Base-by-base conservation (phyloP, 1,140 invertebrate species). In the Pseudomyrmex dendroicus region DNA sequence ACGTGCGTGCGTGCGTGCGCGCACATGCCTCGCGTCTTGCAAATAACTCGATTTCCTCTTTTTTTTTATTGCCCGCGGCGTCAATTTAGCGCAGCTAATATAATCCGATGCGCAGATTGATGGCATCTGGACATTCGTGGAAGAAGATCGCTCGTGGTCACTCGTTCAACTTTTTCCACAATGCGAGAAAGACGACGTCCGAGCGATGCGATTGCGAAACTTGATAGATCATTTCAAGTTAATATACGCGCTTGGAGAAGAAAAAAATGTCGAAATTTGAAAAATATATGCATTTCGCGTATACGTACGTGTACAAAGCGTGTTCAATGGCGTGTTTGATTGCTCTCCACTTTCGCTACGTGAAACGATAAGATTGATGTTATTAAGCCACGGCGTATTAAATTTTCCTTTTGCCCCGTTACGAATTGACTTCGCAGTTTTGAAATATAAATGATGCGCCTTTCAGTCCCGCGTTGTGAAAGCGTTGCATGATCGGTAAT, bases 361-460 rank as follows among this genome's bases (percentile, higher is more conserved):
- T 54, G 57, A 57, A 59, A 59, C 2, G 20, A 15, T 50, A 70
- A 80, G 76, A 80, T 80, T 80, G 35, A 80, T 80, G 54, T 80
- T 70, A 61, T 59, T 50, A 59, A 70, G 17, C 52, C 22, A 48
- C 35, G 64, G 67, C 44, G 52, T 59, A 59, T 70, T 68, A 77
- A 68, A 56, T 68, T 80, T 72, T 59, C 20, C 54, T 35, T 35
- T 15, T 2, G 44, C 35, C 15, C 54, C 50, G 25, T 67, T 77
- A 56, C 46, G 66, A 72, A 35, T 59, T 59, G 35, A 59, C 54
- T 70, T 57, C 44, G 13, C 35, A 59, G 20, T 80, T 80, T 50
- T 66, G 44, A 80, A 52, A 61, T 59, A 61, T 59, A 46, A 78
- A 70, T 57, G 25, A 78, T 57, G 76, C 54, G 22, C 54, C 25